phyloP scores from a whole-genome alignment of 2,797 vertebrate genomes.

The Mus caroli region DNA sequence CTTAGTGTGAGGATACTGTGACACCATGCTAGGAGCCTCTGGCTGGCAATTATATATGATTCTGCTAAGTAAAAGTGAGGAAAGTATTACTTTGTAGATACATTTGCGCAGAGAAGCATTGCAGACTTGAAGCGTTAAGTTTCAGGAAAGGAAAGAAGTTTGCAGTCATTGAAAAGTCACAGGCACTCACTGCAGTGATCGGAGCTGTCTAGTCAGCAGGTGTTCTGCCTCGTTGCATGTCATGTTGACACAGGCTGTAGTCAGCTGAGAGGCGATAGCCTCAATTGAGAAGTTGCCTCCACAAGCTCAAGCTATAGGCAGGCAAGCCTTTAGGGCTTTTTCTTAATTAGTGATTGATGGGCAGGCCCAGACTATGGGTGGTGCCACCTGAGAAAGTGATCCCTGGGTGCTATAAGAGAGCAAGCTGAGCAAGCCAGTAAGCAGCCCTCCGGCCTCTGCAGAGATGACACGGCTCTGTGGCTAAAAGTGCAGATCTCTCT shows the following conservation, averaged over 20 bases:
- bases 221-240: no score
- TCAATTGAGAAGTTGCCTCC: background rate
- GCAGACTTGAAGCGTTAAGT: background rate
- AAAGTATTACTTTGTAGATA: slow-evolving; percentile 3
- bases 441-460: background rate
- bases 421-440: background rate
- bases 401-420: background rate
- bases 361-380: background rate
- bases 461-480: no score
- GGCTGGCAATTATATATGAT: background rate
- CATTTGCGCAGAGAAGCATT: slow-evolving; percentile 52
- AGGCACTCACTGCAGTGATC: background rate
- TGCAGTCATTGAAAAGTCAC: background rate
- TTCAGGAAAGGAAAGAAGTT: background rate
- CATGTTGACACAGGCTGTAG: no score
- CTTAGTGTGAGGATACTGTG: background rate
- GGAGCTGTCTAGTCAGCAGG: background rate
- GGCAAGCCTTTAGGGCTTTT: background rate
- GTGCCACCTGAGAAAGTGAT: background rate
- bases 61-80: slow-evolving; percentile 59
- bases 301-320: background rate
- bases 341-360: background rate
- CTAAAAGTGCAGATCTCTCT: background rate
- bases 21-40: slow-evolving; percentile 36
- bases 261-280: no score